Percentiles rank a stretch among this genome's conserved stretches.
Evolutionary conservation across 2,113 vertebrate species (phyloP).

Genomic region (Typhlomys cinereus): DNA sequence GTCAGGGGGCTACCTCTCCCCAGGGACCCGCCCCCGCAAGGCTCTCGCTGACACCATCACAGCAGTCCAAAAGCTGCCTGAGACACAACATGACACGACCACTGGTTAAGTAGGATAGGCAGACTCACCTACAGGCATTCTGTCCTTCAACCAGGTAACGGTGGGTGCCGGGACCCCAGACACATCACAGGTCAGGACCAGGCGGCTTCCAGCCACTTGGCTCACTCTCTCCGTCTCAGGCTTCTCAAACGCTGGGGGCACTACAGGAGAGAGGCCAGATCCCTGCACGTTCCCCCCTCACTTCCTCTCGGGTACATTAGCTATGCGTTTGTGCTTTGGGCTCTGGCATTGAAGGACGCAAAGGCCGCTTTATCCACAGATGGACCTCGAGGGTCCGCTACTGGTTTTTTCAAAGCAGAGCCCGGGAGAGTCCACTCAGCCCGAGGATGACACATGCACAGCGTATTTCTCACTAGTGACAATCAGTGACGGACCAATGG

Average conservation of each 20-base stretch:
- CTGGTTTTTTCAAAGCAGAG: neutral
- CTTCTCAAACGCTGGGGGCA: slow-evolving; percentile 83
- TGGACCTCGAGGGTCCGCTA: neutral
- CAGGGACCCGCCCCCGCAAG: neutral
- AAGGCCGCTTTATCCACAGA: neutral
- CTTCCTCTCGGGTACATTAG: neutral
- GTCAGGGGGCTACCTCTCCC: neutral
- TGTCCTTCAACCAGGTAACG: slow-evolving; percentile 93
- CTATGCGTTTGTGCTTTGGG: neutral
- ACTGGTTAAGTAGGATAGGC: fast-evolving
- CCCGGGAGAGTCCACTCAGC: neutral
- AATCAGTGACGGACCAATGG: fast-evolving
- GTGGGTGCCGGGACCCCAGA: slow-evolving; percentile 83
- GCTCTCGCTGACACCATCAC: neutral
- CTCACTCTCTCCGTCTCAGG: slow-evolving; percentile 84
- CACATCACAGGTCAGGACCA: slow-evolving; percentile 89
- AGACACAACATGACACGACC: fast-evolving
- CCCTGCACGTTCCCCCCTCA: neutral
- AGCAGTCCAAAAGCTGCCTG: neutral
- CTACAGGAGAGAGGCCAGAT: slow-evolving; percentile 77
- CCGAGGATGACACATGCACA: neutral
- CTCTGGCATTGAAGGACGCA: neutral
- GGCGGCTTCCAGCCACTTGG: slow-evolving; percentile 85
- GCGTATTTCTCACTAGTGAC: too few relatives aligned
- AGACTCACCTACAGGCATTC: slow-evolving; percentile 87